Evolutionary conservation across 2,113 vertebrate species (phyloP).

Genomic region (Aldabrachelys gigantea): DNA sequence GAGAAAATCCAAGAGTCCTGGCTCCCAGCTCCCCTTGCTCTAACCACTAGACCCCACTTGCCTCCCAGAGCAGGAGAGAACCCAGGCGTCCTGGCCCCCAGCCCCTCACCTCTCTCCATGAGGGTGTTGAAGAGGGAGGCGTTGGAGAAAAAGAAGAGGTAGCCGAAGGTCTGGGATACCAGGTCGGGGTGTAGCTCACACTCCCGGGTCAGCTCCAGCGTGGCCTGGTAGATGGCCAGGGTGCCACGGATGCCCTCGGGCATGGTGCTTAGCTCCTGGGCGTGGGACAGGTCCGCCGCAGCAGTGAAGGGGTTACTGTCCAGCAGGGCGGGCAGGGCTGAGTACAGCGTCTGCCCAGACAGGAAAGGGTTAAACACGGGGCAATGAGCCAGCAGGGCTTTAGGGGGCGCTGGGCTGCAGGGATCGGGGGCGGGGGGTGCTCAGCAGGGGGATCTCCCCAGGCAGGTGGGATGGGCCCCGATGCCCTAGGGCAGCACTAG

Average conservation of each 20-base stretch:
- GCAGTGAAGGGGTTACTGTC: constrained; percentile 91
- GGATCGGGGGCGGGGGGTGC: background rate
- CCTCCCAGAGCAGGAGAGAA: background rate
- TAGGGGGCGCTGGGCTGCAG: background rate
- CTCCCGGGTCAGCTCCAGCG: constrained; percentile 85
- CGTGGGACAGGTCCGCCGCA: constrained; percentile 62
- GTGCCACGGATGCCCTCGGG: constrained; percentile 86
- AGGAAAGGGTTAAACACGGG: constrained; percentile 9
- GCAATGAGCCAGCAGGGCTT: background rate
- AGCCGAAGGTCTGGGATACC: constrained; percentile 93
- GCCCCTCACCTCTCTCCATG: constrained; percentile 88
- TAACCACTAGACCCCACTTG: background rate
- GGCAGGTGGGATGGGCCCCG: background rate
- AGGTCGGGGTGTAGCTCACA: constrained; percentile 90
- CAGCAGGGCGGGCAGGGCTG: constrained; percentile 89
- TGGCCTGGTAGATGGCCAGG: constrained; percentile 89
- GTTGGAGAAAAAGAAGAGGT: constrained; percentile 96
- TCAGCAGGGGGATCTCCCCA: background rate
- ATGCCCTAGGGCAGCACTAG: background rate
- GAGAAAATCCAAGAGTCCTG: background rate
- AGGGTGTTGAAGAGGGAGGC: constrained; percentile 94
- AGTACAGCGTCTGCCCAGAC: constrained; percentile 86
- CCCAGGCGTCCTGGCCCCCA: background rate
- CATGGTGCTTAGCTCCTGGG: constrained; percentile 80
- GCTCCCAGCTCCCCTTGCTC: background rate